Base-by-base conservation (phyloP, 2,113 vertebrate genomes). In the Ariopsis seemanni region DNA sequence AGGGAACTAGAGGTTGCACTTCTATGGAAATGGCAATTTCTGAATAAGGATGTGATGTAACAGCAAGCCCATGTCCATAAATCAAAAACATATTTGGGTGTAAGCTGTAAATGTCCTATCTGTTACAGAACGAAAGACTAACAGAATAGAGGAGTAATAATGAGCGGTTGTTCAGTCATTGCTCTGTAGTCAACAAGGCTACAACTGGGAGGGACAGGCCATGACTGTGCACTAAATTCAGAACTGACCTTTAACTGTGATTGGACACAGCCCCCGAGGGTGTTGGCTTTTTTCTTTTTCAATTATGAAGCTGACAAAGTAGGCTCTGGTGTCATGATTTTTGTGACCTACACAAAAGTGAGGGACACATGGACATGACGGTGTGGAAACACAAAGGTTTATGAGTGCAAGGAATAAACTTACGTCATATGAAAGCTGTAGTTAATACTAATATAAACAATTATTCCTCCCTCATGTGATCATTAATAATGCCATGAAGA, bases 241-340 rank as follows among this genome's bases (percentile, higher is more conserved):
- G 89, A 87, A 22, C 30, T 91, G 90, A 89, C 89, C 87, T 90
- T 91, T 91, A 83, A 48, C 87, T 87, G 63, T 85, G 83, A 85
- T 89, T 79, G 83, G 79, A 88, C 88, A 89, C 77, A 89, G 53
- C 77, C 77, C 84, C 79, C 50, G 30, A 85, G 81, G 72, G 84
- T 84, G 88, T 86, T 88, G 86, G 63, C 69, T 85, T 82, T 27
- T 65, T 80, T 84, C 80, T 62, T 79, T 65, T 58, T 77, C 85
- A 77, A 80, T 79, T 60, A 82, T 80, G 25, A 82, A 60, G 82
- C 81, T 89, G 82, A 75, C 85, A 90, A 82, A 67, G 65, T 88
- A 25, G 67, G n/a, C 60, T 71, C 79, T 85, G 75, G n/a, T 81
- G 81, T 85, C 30, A 1, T 53, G 79, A 85, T 81, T 72, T 85